A percentile compares a stretch with the other conserved stretches of the same genome.
These are phyloP conservation scores for Tachuris rubrigastra DNA, from an alignment of 2,113 vertebrate species.

Conservation along the genomic window DNA sequence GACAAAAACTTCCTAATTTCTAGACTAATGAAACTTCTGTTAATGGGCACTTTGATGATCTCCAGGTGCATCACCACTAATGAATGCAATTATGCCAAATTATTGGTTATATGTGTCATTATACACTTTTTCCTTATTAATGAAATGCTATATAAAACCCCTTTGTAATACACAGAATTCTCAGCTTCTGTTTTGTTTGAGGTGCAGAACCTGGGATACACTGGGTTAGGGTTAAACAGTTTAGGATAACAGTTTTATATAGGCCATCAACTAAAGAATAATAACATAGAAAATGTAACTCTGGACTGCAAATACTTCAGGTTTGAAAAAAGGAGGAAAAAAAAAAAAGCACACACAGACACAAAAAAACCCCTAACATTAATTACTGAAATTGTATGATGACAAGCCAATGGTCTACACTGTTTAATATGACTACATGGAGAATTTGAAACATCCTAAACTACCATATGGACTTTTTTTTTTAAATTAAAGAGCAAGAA, in stretches of 20 bases:
- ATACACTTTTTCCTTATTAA: conserved; percentile 1
- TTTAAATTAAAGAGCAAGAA: neutral
- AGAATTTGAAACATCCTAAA: neutral
- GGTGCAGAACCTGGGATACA: neutral
- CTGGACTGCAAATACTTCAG: neutral
- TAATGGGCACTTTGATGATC: neutral
- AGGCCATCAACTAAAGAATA: neutral
- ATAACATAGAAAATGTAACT: neutral
- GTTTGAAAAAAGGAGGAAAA: neutral
- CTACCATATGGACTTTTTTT: neutral
- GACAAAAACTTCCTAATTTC: neutral
- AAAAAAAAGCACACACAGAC: neutral
- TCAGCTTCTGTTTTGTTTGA: neutral
- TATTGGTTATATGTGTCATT: neutral
- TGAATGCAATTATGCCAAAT: conserved; percentile 16
- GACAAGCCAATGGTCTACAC: neutral
- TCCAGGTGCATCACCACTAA: neutral
- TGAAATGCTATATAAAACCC: conserved; percentile 10
- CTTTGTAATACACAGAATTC: neutral
- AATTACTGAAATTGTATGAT: neutral
- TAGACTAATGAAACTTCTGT: neutral
- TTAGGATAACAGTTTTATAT: neutral
- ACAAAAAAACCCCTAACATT: neutral
- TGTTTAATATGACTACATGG: neutral
- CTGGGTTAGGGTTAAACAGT: no score